These are phyloP conservation scores for Psophia crepitans DNA, from an alignment of 2,113 vertebrate species.

Conservation along the genomic window DNA sequence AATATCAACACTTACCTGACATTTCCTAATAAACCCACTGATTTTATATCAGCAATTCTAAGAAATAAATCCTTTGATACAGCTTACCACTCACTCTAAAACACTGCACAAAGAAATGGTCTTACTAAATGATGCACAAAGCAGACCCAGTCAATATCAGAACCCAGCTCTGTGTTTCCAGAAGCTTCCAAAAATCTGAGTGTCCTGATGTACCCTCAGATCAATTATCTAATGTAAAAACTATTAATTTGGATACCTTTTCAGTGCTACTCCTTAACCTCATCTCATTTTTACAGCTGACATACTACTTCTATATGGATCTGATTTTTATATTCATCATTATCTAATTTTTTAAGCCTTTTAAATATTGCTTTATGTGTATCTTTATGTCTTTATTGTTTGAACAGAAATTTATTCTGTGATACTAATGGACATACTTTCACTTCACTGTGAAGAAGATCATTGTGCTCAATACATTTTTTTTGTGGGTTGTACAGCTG, in stretches of 20 bases:
- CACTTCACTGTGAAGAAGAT: not conserved
- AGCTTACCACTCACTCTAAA: not conserved
- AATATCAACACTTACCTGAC: not conserved
- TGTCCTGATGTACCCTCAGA: not conserved
- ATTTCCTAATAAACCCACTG: not conserved
- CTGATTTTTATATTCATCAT: not conserved
- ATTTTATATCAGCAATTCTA: not conserved
- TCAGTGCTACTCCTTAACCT: not conserved
- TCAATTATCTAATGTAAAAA: not conserved
- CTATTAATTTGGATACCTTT: not conserved
- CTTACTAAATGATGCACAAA: not conserved
- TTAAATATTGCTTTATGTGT: not conserved
- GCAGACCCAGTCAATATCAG: not conserved
- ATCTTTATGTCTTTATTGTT: not conserved
- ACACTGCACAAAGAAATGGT: not conserved
- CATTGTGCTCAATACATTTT: not conserved
- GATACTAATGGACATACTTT: not conserved
- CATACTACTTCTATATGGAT: not conserved
- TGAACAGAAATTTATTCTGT: not conserved
- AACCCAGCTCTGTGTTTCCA: not conserved
- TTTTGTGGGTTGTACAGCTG: not conserved
- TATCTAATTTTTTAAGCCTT: not conserved
- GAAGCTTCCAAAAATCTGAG: not conserved
- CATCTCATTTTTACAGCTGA: not conserved
- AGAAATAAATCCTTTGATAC: not conserved